Base-by-base conservation (phyloP, 2,113 vertebrate species). In the Hippocampus abdominalis region DNA sequence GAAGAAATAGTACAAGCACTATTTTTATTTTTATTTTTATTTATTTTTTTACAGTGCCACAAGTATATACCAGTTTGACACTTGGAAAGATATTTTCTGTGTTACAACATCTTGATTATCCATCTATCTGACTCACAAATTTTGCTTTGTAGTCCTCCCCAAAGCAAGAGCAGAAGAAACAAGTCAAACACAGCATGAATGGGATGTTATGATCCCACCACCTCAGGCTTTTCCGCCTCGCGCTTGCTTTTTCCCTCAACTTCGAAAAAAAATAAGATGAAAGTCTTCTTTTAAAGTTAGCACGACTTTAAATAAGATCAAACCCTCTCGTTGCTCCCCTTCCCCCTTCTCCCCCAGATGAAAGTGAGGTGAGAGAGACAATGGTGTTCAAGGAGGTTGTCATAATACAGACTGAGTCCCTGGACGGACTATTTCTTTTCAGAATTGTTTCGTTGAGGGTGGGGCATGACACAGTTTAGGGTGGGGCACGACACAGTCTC, bases 281-380 rank as follows among this genome's bases (percentile, higher is more conserved):
- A 79, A 68, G 53, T 53, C 53, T 51, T 72, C 64, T 71, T 32
- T 65, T 39, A 79, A 79, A 75, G 71, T 80, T 68, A 12, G 44
- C 20, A 62, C 62, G 59, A 46, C 56, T 70, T 44, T 29, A 66
- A 74, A 75, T 67, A 39, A 82, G 79, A 85, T 88, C 86, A 81
- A 62, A 79, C 70, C 42, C 25, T 60, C 9, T 78, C 74, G 76
- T 74, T 84, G 72, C 59, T 76, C 80, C 75, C 79, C 75, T 32
- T 5, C 2, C 2, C 29, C n/a, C n/a, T n/a, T n/a, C n/a, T n/a
- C 70, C 25, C 1, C 21, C 21, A 79, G 76, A 89, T 90, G 71
- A 91, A 89, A 88, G 83, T 78, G 23, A 75, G 70, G 69, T 77
- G 72, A 86, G 83, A 91, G 72, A 86, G 83, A 91, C 87, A 91